Percentiles rank a stretch among this genome's conserved stretches.
Conservation (phyloP, 2,797 vertebrate genomes). For the Erithacus rubecula region DNA sequence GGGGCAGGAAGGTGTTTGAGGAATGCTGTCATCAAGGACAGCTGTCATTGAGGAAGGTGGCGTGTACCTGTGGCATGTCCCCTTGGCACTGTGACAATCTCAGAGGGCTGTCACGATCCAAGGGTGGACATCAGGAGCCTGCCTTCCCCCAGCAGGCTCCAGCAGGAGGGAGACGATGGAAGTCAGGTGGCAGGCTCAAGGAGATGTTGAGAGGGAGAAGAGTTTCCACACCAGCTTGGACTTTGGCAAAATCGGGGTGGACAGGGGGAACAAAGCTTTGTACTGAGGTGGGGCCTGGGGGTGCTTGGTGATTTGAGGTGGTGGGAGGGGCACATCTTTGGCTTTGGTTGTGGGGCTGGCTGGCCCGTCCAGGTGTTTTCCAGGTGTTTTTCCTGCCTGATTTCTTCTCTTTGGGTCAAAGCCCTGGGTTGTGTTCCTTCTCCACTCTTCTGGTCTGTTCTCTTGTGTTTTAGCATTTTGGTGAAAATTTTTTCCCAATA, state of each 20-base stretch:
- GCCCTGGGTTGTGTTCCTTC: background rate
- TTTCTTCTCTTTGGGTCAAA: background rate
- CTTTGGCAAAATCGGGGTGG: background rate
- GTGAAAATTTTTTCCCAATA: background rate
- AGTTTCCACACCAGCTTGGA: background rate
- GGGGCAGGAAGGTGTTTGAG: background rate
- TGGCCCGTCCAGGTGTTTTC: background rate
- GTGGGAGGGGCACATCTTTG: background rate
- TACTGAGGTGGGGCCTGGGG: too few relatives aligned
- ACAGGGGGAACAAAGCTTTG: background rate
- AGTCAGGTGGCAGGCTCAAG: background rate
- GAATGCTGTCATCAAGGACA: background rate
- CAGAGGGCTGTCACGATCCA: accelerated
- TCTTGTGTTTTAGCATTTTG: background rate
- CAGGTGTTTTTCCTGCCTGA: background rate
- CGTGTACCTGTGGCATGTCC: background rate
- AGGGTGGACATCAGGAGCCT: background rate
- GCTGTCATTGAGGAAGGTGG: background rate
- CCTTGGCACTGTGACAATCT: background rate
- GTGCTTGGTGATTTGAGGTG: background rate
- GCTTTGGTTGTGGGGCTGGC: background rate
- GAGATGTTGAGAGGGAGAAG: background rate
- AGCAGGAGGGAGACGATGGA: background rate
- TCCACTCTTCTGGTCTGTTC: background rate
- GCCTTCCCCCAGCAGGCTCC: background rate